Base-by-base conservation (phyloP, 2,113 vertebrate genomes). In the Corvus hawaiiensis region DNA sequence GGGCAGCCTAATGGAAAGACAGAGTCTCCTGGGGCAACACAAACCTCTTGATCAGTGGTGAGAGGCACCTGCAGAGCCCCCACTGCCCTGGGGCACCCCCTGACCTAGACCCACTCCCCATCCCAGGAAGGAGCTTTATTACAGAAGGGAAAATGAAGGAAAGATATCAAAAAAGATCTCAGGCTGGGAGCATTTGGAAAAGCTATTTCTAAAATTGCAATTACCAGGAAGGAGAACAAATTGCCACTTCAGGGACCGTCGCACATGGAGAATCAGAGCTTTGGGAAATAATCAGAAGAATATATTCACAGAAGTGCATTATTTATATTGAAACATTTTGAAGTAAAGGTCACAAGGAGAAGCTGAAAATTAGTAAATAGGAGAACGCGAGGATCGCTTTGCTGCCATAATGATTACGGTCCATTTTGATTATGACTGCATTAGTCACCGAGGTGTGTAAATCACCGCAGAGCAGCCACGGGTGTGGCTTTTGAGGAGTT, bases 131-230 rank as follows among this genome's bases (percentile, higher is more conserved):
- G 28, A 19, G 7, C 55, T 48, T 64, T 41, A 16, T 37, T 41
- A 12, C 3, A 22, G 62, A 58, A 6, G 32, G 58, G n/a, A 23
- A 72, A 94, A 89, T 4, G 37, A 61, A 78, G 71, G 58, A 82
- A 96, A 84, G 55, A 46, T 75, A 73, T 72, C 39, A 84, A 32
- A 75, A 79, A 87, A 74, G 51, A 86, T 84, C 94, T 82, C 95
- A 93, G 97, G 96, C 97, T 96, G 97, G 33, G 66, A 96, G 89
- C 92, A 63, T 96, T 97, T 96, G 95, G 93, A 94, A 97, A 97
- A 97, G 97, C 97, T 96, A 92, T 97, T 98, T 97, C 97, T 97
- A 97, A 97, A 97, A 97, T 97, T 97, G 97, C 97, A 98, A 98
- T 98, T 98, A 98, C 97, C 97, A 90, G 96, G 94, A 91, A 98